phyloP scores from a whole-genome alignment of 2,113 vertebrate genomes.

The human (Homo sapiens) region DNA sequence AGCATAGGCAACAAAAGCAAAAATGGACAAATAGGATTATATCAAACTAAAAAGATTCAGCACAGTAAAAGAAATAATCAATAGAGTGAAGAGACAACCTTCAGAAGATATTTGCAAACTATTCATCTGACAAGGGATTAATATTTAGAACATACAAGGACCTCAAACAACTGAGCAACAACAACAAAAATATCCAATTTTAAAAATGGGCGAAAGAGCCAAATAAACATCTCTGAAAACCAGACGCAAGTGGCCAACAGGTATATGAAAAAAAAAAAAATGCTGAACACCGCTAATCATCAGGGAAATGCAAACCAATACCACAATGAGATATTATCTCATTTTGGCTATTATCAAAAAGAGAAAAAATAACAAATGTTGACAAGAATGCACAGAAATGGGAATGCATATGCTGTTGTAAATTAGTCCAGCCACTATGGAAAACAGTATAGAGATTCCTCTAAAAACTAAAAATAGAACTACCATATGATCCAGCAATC shows the following conservation, averaged over 20 bases:
- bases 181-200: neutral
- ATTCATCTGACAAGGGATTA: neutral
- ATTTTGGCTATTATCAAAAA: neutral
- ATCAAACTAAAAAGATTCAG: neutral
- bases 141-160: neutral
- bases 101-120: neutral
- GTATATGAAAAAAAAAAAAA: neutral
- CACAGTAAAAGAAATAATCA: neutral
- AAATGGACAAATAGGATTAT: neutral
- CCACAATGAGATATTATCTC: neutral
- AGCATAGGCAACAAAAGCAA: neutral
- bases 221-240: neutral
- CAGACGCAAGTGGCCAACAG: neutral
- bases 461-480: neutral
- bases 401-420: neutral
- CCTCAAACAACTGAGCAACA: neutral
- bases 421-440: neutral
- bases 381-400: neutral
- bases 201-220: neutral
- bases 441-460: neutral
- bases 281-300: neutral
- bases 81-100: neutral
- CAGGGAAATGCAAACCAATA: neutral
- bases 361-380: neutral
- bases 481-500: neutral